Evolutionary conservation across 2,113 vertebrate species (phyloP).

Genomic region (Percopsis transmontana): DNA sequence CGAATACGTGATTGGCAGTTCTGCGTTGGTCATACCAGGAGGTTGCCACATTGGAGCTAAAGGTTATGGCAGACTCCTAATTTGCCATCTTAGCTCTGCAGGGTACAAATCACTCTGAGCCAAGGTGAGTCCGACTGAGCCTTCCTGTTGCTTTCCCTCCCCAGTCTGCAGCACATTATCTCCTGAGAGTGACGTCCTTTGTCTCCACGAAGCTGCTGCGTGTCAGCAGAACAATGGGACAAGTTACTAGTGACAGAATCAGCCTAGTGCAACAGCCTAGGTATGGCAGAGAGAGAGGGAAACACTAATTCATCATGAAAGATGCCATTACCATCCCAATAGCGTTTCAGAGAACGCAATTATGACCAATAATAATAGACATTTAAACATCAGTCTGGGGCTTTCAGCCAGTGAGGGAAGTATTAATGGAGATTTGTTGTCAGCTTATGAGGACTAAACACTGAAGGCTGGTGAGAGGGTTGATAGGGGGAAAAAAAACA

Average conservation of each 20-base stretch:
- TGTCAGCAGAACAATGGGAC: constrained; percentile 66
- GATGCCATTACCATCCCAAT: constrained; percentile 70
- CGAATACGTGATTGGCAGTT: constrained; percentile 10
- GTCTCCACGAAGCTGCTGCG: constrained; percentile 57
- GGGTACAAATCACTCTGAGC: constrained; percentile 34
- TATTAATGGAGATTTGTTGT: constrained; percentile 61
- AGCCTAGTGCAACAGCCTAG: constrained; percentile 49
- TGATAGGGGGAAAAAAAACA: constrained; percentile 37
- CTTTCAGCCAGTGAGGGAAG: constrained; percentile 50
- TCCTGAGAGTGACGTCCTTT: constrained; percentile 63
- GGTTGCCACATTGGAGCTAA: neutral
- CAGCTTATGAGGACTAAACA: constrained; percentile 56
- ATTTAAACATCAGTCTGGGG: constrained; percentile 59
- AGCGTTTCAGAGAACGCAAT: constrained; percentile 64
- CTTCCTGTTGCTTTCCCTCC: constrained; percentile 19
- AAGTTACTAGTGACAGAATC: constrained; percentile 46
- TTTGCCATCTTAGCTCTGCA: constrained; percentile 15
- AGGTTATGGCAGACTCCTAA: constrained; percentile 23
- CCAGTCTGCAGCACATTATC: constrained; percentile 48
- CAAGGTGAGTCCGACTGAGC: constrained; percentile 45
- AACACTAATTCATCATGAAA: constrained; percentile 67
- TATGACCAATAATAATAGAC: constrained; percentile 71
- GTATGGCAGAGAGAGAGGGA: constrained; percentile 41
- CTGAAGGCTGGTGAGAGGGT: constrained; percentile 40
- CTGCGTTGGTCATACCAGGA: no score